These are phyloP conservation scores for Pogonocichla stellata DNA, from an alignment of 2,113 vertebrate species.

Conservation along the genomic window DNA sequence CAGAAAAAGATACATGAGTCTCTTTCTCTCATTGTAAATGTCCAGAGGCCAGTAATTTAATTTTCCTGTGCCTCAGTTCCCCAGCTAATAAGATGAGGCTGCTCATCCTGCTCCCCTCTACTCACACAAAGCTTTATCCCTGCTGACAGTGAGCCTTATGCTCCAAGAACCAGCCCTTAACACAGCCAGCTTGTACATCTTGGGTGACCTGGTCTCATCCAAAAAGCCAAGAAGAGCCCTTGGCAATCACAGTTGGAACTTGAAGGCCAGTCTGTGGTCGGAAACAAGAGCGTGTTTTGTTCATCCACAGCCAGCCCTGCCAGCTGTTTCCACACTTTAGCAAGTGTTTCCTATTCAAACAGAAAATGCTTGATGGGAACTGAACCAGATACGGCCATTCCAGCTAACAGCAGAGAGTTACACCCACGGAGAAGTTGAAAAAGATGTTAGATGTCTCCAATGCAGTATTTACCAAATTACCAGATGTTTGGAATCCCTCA, in stretches of 20 bases:
- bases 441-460: slow-evolving; percentile 34
- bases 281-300: neutral
- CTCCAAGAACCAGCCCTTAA: neutral
- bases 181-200: neutral
- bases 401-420: neutral
- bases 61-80: neutral
- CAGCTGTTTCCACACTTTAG: slow-evolving; percentile 45
- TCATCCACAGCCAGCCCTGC: slow-evolving; percentile 1
- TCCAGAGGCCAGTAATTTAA: neutral
- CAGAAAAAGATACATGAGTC: neutral
- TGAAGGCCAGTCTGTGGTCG: slow-evolving; percentile 25
- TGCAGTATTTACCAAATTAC: slow-evolving; percentile 11
- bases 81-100: neutral
- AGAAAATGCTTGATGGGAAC: slow-evolving; percentile 3
- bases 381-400: neutral
- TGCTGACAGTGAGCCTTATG: neutral
- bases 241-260: neutral
- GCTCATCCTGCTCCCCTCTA: neutral
- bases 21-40: neutral
- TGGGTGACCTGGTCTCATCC: neutral
- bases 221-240: neutral
- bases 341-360: slow-evolving; percentile 17
- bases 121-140: neutral
- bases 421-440: neutral
- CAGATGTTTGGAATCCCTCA: slow-evolving; percentile 42